Conservation (phyloP, 2,797 vertebrate genomes). For the Rallus crepitans region DNA sequence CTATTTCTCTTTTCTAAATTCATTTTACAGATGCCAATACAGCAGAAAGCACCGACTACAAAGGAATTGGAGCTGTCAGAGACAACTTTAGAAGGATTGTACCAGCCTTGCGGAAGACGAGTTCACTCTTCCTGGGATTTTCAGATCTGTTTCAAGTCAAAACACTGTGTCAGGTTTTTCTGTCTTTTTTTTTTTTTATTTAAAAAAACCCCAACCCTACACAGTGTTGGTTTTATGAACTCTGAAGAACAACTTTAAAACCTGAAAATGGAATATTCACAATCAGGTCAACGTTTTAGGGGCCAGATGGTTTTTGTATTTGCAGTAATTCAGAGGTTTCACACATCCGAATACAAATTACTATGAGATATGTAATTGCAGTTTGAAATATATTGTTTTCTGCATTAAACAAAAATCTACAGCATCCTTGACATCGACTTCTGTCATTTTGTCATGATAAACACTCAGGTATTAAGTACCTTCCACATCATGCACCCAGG, state of each 20-base stretch:
- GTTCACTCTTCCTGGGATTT: conserved; percentile 37
- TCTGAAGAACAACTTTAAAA: background rate
- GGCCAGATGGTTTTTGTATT: background rate
- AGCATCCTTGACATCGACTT: conserved; percentile 59
- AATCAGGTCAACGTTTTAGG: background rate
- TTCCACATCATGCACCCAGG: conserved; percentile 77
- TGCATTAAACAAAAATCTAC: conserved; percentile 54
- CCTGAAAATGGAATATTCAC: background rate
- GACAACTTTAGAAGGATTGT: conserved; percentile 24
- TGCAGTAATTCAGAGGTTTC: conserved; percentile 12
- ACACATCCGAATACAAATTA: background rate
- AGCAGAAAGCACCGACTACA: conserved; percentile 41
- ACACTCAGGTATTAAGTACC: conserved; percentile 72
- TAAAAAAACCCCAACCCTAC: background rate
- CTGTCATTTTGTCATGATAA: conserved; percentile 82
- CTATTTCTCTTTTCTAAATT: conserved; percentile 15
- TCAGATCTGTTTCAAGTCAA: conserved; percentile 58
- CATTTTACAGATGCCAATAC: conserved; percentile 44
- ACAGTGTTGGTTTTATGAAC: background rate
- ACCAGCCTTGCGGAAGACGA: background rate
- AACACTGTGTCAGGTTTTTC: conserved; percentile 6
- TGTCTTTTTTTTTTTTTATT: background rate
- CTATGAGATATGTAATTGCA: conserved; percentile 20
- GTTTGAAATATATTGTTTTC: conserved; percentile 50
- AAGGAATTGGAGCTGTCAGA: conserved; percentile 38